Conservation (phyloP, 2,797 vertebrate genomes). For the Argentina silus region DNA sequence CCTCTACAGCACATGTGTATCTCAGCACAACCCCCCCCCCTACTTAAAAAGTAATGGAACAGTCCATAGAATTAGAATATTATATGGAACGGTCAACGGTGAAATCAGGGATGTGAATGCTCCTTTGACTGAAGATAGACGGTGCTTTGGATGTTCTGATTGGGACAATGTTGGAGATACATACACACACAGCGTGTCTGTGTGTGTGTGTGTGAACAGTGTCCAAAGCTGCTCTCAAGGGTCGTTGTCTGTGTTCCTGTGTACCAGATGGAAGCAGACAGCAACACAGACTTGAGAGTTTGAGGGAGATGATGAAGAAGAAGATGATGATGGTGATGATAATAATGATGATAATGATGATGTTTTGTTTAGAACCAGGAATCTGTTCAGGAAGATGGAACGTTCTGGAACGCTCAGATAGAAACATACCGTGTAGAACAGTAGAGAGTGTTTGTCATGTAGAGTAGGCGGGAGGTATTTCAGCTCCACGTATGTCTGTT, state of each 20-base stretch:
- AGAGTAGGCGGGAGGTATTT: too few relatives aligned
- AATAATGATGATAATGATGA: too few relatives aligned
- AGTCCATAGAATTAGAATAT: too few relatives aligned
- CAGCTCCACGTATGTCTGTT: too few relatives aligned
- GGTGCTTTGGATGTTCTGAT: slow-evolving; percentile 23
- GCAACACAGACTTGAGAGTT: slow-evolving; percentile 17
- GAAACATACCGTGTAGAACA: too few relatives aligned
- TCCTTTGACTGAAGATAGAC: slow-evolving; percentile 57
- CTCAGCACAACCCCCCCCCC: slow-evolving; percentile 17
- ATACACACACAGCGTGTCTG: background rate
- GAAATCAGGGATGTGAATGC: slow-evolving; percentile 67
- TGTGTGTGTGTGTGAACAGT: too few relatives aligned
- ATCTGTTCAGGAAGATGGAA: too few relatives aligned
- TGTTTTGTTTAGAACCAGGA: too few relatives aligned
- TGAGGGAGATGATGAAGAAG: background rate
- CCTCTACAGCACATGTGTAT: slow-evolving; percentile 14
- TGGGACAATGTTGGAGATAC: slow-evolving; percentile 18
- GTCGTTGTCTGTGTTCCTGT: background rate
- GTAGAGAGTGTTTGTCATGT: too few relatives aligned
- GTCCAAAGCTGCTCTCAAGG: too few relatives aligned
- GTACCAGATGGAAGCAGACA: background rate
- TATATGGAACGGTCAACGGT: slow-evolving; percentile 35
- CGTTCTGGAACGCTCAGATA: too few relatives aligned
- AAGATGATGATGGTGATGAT: too few relatives aligned
- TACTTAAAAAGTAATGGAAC: slow-evolving; percentile 8